phyloP scores from a whole-genome alignment of 2,888 invertebrate genomes.

The Drosophila percnosoma region DNA sequence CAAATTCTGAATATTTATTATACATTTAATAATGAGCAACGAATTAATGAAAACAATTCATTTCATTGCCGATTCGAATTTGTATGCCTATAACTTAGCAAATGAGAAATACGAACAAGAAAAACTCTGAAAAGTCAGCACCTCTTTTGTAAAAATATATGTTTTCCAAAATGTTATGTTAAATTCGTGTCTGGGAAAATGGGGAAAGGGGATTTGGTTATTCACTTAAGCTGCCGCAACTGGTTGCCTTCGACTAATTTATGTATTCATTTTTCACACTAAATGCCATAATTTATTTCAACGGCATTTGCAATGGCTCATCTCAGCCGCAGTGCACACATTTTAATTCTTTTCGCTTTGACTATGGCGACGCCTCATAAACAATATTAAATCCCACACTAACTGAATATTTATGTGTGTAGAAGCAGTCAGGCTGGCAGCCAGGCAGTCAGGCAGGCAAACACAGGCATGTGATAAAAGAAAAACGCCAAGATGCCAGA shows the following conservation, averaged over 20 bases:
- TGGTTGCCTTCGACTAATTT: slow-evolving; percentile 55
- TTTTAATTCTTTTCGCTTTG: slow-evolving; percentile 71
- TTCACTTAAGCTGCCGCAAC: slow-evolving; percentile 14
- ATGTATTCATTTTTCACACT: slow-evolving; percentile 73
- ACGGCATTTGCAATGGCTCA: slow-evolving; percentile 63
- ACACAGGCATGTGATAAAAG: slow-evolving; percentile 48
- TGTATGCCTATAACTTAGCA: not conserved
- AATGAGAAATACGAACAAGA: not conserved
- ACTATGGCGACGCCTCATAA: slow-evolving; percentile 75
- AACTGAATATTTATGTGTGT: slow-evolving; percentile 41
- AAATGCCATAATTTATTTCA: slow-evolving; percentile 77
- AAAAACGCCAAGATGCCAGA: slow-evolving; percentile 49
- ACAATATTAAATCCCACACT: slow-evolving; percentile 73
- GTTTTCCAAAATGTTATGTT: not conserved
- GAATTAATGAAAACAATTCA: not conserved
- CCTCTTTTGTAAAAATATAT: not conserved
- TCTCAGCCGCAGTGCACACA: slow-evolving; percentile 50
- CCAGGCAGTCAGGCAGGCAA: slow-evolving; percentile 16
- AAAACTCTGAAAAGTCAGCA: not conserved
- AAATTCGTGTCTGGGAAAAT: not conserved
- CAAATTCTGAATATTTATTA: not conserved
- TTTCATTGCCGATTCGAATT: not conserved
- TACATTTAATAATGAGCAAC: not conserved
- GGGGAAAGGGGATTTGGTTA: slow-evolving; percentile 12
- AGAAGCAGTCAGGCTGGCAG: slow-evolving; percentile 19